Evolutionary conservation across 2,797 vertebrate species (phyloP), one percentile per base, ranked within the genome.

Genomic region (Salarias fasciatus): DNA sequence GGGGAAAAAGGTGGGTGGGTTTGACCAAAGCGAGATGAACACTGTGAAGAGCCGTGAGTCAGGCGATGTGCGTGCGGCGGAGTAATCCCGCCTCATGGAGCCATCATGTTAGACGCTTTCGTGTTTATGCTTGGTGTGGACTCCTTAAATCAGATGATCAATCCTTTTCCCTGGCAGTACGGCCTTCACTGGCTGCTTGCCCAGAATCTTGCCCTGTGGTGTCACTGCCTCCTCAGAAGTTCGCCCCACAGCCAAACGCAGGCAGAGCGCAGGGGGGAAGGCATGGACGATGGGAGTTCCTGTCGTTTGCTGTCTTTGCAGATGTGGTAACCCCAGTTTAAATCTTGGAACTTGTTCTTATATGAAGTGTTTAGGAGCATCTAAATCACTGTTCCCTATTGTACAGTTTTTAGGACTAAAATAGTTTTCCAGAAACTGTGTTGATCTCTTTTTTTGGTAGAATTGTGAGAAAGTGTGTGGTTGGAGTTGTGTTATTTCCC

Each of bases 31-130:
- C 8, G 2, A n/a, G 36, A 37, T 29, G 58, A 69, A 58, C 59
- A 44, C 4, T 24, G 18, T 24, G 18, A 24, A 44, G 51, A 57
- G 77, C 67, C 41, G 53, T 80, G 80, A 88, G 82, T 86, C 80
- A 78, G 83, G 54, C 53, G 24, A 28, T 59, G 63, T 72, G 77
- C 66, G 54, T 86, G 81, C 66, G 2, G 69, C 14, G n/a, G 53
- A 83, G 77, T 85, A 82, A 82, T 87, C 80, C 54, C 50, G 62
- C 47, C 77, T 86, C 73, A 72, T 80, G 80, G 67, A 82, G 70
- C 82, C 79, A 77, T 88, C 80, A 67, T 74, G 76, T 75, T 76
- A 29, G 77, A 80, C 47, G 75, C 80, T 70, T 73, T 69, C 28
- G 11, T 82, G 74, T 89, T 87, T 87, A 83, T 74, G 72, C 77